Conservation (phyloP, 2,888 invertebrate genomes). For the Lapara coniferarum region DNA sequence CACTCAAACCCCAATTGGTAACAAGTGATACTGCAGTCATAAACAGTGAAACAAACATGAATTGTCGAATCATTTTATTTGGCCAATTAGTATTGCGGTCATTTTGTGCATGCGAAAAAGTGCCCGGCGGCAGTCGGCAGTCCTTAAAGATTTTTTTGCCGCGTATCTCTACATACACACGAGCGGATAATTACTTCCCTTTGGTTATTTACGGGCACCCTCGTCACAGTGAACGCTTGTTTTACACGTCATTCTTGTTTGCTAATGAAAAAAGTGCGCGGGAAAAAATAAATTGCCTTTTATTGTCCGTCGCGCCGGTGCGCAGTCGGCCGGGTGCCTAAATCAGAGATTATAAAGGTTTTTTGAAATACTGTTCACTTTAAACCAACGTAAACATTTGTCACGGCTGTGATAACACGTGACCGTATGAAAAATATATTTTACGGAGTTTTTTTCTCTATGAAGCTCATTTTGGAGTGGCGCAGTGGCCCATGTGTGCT, state of each 20-base stretch:
- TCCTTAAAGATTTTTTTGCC: conserved; percentile 47
- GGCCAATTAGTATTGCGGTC: conserved; percentile 31
- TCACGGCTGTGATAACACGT: conserved; percentile 54
- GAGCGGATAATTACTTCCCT: conserved; percentile 72
- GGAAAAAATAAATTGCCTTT: conserved; percentile 77
- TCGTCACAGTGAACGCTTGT: conserved; percentile 73
- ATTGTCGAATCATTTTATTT: conserved; percentile 10
- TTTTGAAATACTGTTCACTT: conserved; percentile 63
- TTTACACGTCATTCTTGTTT: conserved; percentile 80
- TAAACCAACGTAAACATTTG: conserved; percentile 63
- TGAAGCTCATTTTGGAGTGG: neutral
- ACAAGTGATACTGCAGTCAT: neutral
- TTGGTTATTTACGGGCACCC: conserved; percentile 74
- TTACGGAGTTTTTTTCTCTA: neutral
- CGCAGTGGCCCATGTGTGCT: neutral
- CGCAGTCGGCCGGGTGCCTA: conserved; percentile 62
- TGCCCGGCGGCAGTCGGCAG: conserved; percentile 33
- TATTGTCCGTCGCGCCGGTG: conserved; percentile 70
- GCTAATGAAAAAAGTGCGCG: conserved; percentile 79
- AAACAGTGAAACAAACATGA: neutral
- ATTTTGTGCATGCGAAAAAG: conserved; percentile 23
- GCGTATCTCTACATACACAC: conserved; percentile 52
- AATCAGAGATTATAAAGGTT: conserved; percentile 75
- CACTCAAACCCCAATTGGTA: conserved; percentile 1
- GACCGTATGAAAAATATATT: conserved; percentile 29